A percentile compares a stretch with the other conserved stretches of the same genome.
These are phyloP conservation scores for Cecidostiba fungosa DNA, from an alignment of 2,888 invertebrate genomes.

Conservation along the genomic window DNA sequence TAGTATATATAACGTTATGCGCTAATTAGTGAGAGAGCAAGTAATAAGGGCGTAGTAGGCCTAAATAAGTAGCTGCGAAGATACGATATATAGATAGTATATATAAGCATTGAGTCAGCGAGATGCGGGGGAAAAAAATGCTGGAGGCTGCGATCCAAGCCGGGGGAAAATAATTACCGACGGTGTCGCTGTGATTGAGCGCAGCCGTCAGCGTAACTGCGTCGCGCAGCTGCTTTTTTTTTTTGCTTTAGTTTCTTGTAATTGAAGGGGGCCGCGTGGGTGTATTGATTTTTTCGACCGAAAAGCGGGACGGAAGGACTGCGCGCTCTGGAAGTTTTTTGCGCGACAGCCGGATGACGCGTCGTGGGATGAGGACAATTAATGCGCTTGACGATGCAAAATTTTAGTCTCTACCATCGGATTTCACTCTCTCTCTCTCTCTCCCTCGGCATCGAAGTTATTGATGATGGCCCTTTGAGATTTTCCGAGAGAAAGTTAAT, in stretches of 20 bases:
- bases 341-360: no score
- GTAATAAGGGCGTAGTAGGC: no score
- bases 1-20: no score
- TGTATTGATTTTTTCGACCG: not conserved
- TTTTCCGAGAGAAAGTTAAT: not conserved
- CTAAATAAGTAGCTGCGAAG: no score
- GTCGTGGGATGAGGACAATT: not conserved
- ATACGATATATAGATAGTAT: no score
- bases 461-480: no score
- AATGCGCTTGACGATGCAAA: not conserved
- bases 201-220: not conserved
- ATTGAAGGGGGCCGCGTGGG: not conserved
- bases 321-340: no score
- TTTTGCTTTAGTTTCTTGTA: not conserved
- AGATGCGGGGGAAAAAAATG: not conserved
- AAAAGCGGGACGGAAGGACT: not conserved
- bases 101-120: not conserved
- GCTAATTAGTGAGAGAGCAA: no score
- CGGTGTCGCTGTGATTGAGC: not conserved
- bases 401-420: not conserved
- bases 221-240: not conserved
- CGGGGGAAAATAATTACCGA: not conserved
- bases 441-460: not conserved
- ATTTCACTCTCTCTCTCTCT: no score
- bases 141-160: not conserved